A percentile compares a stretch with the other conserved stretches of the same genome.
Conservation (phyloP, 2,888 invertebrate species). For the Nasonovia ribisnigri region DNA sequence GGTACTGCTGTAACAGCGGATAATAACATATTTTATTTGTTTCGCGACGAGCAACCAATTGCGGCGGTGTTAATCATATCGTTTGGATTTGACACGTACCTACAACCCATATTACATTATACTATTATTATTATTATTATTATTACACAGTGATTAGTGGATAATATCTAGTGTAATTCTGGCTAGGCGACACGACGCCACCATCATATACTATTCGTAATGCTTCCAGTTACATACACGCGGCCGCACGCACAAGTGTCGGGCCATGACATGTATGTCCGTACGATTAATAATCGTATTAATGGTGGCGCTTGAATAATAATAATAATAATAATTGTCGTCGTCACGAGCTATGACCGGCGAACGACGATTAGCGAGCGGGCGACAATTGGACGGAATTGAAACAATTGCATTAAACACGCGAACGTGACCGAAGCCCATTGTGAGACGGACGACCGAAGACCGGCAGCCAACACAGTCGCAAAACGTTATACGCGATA, state of each 20-base stretch:
- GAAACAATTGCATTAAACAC: not conserved
- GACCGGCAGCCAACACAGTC: not conserved
- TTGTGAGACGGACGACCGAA: not conserved
- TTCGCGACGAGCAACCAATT: not conserved
- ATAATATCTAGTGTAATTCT: not conserved
- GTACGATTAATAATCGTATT: not conserved
- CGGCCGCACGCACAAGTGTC: not conserved
- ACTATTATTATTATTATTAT: not conserved
- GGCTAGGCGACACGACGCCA: not conserved
- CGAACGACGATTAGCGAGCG: not conserved
- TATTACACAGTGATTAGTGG: not conserved
- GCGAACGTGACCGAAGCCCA: not conserved
- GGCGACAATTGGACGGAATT: not conserved
- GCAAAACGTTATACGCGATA: not conserved
- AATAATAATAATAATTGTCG: not conserved
- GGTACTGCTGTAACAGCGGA: too few species aligned
- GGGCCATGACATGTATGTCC: not conserved
- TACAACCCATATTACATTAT: not conserved
- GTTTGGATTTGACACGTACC: not conserved
- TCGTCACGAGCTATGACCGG: not conserved
- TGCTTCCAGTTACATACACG: not conserved
- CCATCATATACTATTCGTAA: not conserved
- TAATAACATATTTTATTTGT: not conserved
- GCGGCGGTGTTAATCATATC: not conserved
- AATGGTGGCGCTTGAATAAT: not conserved